phyloP scores from a whole-genome alignment of 2,113 vertebrate species.

The Gymnarchus niloticus region DNA sequence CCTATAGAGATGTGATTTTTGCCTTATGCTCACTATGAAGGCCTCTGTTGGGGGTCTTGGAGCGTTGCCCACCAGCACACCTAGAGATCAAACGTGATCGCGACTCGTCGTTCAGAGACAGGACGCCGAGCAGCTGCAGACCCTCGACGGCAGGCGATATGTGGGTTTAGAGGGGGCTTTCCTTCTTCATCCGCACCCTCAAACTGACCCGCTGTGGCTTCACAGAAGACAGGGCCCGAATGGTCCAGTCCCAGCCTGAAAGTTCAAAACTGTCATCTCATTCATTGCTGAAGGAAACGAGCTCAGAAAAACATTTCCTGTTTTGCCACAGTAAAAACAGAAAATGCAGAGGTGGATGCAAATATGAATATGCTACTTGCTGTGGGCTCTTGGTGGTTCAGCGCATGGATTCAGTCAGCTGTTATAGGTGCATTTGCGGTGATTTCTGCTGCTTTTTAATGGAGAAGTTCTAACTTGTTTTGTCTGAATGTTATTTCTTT shows the following conservation, averaged over 20 bases:
- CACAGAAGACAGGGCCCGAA: not conserved
- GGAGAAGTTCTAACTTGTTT: not conserved
- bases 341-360: conserved; percentile 20
- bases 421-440: not conserved
- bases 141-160: not conserved
- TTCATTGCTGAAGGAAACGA: conserved; percentile 22
- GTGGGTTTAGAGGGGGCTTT: not conserved
- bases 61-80: not conserved
- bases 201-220: too few species aligned
- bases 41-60: not conserved
- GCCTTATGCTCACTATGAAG: not conserved
- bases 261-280: conserved; percentile 13
- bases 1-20: not conserved
- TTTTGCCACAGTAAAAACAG: conserved; percentile 20
- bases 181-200: not conserved
- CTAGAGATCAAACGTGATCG: not conserved
- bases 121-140: not conserved
- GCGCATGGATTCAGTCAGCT: not conserved
- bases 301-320: conserved; percentile 31
- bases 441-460: not conserved
- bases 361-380: conserved; percentile 4
- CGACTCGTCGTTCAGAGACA: not conserved
- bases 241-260: not conserved
- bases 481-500: not conserved
- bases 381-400: not conserved